phyloP scores from a whole-genome alignment of 2,888 invertebrate genomes.

The Meiosimyza platycephala region DNA sequence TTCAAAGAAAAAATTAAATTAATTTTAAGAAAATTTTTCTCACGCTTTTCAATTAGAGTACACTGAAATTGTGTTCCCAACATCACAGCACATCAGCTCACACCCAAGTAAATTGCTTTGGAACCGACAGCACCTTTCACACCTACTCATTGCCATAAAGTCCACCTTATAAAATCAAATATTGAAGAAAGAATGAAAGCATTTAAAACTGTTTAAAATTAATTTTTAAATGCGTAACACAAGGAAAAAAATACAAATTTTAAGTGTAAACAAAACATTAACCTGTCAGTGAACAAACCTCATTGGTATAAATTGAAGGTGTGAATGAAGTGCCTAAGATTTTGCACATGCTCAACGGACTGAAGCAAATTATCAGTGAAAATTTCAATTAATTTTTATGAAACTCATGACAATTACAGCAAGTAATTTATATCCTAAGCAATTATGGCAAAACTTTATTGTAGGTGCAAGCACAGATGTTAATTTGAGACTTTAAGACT shows the following conservation, averaged over 20 bases:
- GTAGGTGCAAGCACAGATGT: not conserved
- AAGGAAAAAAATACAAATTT: not conserved
- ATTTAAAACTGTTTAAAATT: slow-evolving; percentile 9
- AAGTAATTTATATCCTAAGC: not conserved
- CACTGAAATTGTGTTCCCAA: not conserved
- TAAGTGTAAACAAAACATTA: slow-evolving; percentile 63
- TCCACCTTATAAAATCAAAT: not conserved
- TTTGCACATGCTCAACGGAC: not conserved
- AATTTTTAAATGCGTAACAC: not conserved
- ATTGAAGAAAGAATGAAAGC: not conserved
- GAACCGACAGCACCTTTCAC: slow-evolving; percentile 23
- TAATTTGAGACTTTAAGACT: no score
- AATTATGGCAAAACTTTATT: not conserved
- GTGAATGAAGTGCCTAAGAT: slow-evolving; percentile 51
- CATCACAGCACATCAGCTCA: slow-evolving; percentile 10
- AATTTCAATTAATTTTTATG: slow-evolving; percentile 8
- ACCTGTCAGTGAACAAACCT: slow-evolving; percentile 62
- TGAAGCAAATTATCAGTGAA: not conserved
- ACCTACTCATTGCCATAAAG: slow-evolving; percentile 12
- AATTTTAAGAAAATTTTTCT: slow-evolving; percentile 10
- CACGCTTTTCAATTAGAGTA: slow-evolving; percentile 24
- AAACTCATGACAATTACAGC: slow-evolving; percentile 2
- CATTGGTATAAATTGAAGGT: slow-evolving; percentile 60
- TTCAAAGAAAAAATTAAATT: no score
- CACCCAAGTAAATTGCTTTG: slow-evolving; percentile 13